Evolutionary conservation across 35 echinoderm and acorn worm genomes (phyloP), one percentile per base, ranked within the genome.

Genomic region (Apostichopus parvimensis): DNA sequence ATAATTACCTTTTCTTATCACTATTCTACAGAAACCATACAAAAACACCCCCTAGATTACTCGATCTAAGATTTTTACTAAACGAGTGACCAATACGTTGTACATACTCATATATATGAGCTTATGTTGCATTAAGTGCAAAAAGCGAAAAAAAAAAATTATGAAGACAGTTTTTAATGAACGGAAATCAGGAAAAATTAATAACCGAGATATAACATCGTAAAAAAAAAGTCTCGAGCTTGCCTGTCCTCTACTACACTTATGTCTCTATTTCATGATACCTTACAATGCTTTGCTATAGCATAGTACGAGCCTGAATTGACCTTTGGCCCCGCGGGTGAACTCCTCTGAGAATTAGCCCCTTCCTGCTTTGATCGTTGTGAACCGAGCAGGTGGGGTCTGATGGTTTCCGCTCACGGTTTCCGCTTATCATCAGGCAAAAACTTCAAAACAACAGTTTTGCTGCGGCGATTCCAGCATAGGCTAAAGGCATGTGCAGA

Each of bases 301-400:
- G 34, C 34, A 45, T 84, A 59, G 53, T 17, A 84, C 81, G 81
- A 84, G 18, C 24, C 28, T 88, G 86, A 88, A 54, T 72, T 88
- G 61, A 88, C 86, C 86, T 88, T 88, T 88, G 61, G 14, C 86
- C 62, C 62, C 22, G 18, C 14, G 57, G 60, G 86, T 88, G 57
- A 88, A 18, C 86, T 66, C 86, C 86, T 72, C 86, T 66, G 86
- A 88, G 62, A 88, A 88, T 88, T 88, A 88, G 60, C 86, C 86
- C 86, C 86, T 88, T 88, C 86, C 86, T 88, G 86, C 86, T 72
- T 88, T 66, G 62, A 28, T 66, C 60, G 86, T 65, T 73, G 81
- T 88, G 45, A 68, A 60, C 15, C 34, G 86, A 54, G 60, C 62
- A 88, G 86, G 86, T 88, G 86, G 86, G 86, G 86, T 73, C 86